Percentiles rank a stretch among this genome's conserved stretches.
Conservation (phyloP, 53 echinoderm and acorn worm species). For the Holothuria scabra region DNA sequence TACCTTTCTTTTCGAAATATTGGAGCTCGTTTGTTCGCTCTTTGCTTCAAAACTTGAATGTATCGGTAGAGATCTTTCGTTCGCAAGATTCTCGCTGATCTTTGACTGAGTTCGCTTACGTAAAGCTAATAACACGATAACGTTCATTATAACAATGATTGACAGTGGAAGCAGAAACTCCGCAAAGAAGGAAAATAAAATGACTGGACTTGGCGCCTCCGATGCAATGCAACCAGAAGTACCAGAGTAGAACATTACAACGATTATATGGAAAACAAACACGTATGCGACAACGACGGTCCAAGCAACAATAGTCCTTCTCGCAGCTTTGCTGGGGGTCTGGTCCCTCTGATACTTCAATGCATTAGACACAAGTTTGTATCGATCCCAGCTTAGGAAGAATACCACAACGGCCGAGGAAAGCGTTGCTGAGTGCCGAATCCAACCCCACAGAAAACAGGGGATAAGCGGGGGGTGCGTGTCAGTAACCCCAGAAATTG, state of each 20-base stretch:
- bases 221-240: neutral
- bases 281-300: neutral
- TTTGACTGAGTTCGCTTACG: neutral
- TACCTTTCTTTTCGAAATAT: too few relatives aligned
- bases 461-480: neutral
- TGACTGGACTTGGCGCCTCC: neutral
- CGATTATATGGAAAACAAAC: neutral
- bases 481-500: neutral
- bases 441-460: constrained; percentile 24
- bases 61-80: neutral
- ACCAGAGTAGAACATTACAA: neutral
- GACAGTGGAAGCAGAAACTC: constrained; percentile 37
- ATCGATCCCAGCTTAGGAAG: constrained; percentile 42
- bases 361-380: constrained; percentile 34
- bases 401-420: neutral
- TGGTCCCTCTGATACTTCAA: constrained; percentile 25
- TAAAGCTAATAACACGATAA: constrained; percentile 4
- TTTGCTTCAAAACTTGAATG: too few relatives aligned
- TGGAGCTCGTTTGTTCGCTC: too few relatives aligned
- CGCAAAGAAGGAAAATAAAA: constrained; percentile 18
- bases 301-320: neutral
- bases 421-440: constrained; percentile 14
- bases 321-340: constrained; percentile 26
- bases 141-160: constrained; percentile 9
- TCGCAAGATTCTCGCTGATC: neutral